Conservation (phyloP, 2,888 invertebrate genomes). For the Cryptus viduatorius region DNA sequence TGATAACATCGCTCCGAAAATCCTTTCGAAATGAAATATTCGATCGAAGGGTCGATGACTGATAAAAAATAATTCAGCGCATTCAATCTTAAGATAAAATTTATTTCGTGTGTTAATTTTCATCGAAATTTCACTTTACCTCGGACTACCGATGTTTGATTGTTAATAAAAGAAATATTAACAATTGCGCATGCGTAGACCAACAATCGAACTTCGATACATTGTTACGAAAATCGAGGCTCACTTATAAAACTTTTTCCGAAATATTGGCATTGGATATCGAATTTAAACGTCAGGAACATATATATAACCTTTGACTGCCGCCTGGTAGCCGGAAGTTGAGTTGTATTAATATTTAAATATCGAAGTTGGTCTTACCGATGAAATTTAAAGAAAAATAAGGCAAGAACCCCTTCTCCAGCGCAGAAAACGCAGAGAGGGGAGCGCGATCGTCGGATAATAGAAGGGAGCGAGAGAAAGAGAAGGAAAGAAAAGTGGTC, state of each 20-base stretch:
- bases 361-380: constrained; percentile 49
- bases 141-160: too few species aligned
- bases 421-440: not conserved
- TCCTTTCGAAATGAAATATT: too few species aligned
- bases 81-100: too few species aligned
- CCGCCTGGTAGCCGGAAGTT: constrained; percentile 21
- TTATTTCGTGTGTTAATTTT: too few species aligned
- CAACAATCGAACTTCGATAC: not conserved
- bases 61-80: too few species aligned
- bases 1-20: not conserved
- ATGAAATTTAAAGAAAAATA: constrained; percentile 66
- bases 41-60: too few species aligned
- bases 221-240: not conserved
- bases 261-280: constrained; percentile 11
- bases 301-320: constrained; percentile 4
- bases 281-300: constrained; percentile 6
- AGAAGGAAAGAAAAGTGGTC: constrained; percentile 67
- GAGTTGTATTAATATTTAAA: constrained; percentile 48
- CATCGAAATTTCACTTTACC: too few species aligned
- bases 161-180: too few species aligned
- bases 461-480: constrained; percentile 53
- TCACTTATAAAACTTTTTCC: not conserved
- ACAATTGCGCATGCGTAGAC: not conserved
- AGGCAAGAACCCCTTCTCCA: constrained; percentile 36
- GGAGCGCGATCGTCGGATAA: constrained; percentile 31